Percentiles rank a stretch among this genome's conserved stretches.
These are phyloP conservation scores for Nothobranchius furzeri DNA, from an alignment of 2,113 vertebrate species.

Conservation along the genomic window DNA sequence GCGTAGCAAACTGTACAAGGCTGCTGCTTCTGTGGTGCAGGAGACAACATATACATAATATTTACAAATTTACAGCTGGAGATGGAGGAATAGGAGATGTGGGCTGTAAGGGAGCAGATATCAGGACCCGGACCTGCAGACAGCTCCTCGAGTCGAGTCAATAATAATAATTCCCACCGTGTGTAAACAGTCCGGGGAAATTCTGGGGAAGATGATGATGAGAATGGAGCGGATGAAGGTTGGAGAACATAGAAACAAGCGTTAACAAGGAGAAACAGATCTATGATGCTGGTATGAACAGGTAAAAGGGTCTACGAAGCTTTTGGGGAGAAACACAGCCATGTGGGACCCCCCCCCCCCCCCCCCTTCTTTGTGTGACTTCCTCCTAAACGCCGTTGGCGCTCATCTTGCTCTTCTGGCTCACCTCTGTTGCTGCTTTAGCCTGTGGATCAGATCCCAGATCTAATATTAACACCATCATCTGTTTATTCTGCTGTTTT, in stretches of 20 bases:
- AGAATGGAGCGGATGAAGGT: slow-evolving; percentile 19
- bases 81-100: not conserved
- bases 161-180: not conserved
- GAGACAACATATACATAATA: slow-evolving; percentile 75
- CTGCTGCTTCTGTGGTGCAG: slow-evolving; percentile 45
- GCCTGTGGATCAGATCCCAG: slow-evolving; percentile 58
- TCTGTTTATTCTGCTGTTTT: too few relatives aligned
- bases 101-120: not conserved
- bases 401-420: slow-evolving; percentile 80
- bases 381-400: slow-evolving; percentile 74
- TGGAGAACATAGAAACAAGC: not conserved
- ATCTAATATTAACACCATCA: not conserved
- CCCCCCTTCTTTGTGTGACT: not conserved
- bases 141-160: not conserved
- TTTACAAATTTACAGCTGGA: slow-evolving; percentile 80
- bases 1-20: slow-evolving; percentile 64
- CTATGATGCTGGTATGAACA: slow-evolving; percentile 5
- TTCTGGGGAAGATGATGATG: not conserved
- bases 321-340: slow-evolving; percentile 1
- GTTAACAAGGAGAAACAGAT: not conserved
- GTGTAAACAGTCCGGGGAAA: too few relatives aligned
- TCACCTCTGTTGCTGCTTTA: slow-evolving; percentile 73
- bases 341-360: not conserved
- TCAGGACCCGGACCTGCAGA: slow-evolving; percentile 1
- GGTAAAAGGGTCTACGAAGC: not conserved